phyloP scores from a whole-genome alignment of 2,797 vertebrate genomes.

The Etheostoma nigrum region DNA sequence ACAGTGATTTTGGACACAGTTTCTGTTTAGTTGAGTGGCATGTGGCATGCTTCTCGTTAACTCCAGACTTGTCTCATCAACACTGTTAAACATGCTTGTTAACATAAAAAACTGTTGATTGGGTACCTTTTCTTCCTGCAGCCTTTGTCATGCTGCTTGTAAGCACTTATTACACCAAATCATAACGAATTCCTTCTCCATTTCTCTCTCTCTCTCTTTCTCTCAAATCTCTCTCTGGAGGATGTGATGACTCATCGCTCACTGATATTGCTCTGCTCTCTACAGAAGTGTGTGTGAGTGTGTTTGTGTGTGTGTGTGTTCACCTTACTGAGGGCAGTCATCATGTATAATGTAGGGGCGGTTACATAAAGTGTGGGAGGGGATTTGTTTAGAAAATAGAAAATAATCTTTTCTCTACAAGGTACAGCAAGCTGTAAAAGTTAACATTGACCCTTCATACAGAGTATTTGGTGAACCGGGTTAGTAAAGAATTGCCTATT shows the following conservation, averaged over 20 bases:
- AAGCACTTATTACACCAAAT: slow-evolving; percentile 17
- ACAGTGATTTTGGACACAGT: background rate
- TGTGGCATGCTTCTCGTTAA: background rate
- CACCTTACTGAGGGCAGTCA: slow-evolving; percentile 15
- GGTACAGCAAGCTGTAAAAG: background rate
- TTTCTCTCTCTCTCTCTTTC: background rate
- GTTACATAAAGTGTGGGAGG: slow-evolving; percentile 42
- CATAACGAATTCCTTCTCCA: slow-evolving; percentile 1
- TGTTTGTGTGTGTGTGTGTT: background rate
- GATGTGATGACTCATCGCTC: slow-evolving; percentile 42
- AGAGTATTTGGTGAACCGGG: too few species aligned
- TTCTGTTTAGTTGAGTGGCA: background rate
- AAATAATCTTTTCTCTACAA: background rate
- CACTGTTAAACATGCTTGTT: background rate
- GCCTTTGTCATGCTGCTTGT: slow-evolving; percentile 4
- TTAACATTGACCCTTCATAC: too few species aligned
- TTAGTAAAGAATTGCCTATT: background rate
- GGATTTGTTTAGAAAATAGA: slow-evolving; percentile 12
- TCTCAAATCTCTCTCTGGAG: background rate
- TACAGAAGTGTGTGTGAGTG: background rate
- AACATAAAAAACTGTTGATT: background rate
- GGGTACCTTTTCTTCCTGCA: slow-evolving; percentile 17
- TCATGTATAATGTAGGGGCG: slow-evolving; percentile 50
- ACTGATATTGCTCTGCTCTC: slow-evolving; percentile 27
- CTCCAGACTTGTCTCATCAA: background rate